Evolutionary conservation across 2,888 invertebrate species (phyloP).

Genomic region (Diplolepis rosae): DNA sequence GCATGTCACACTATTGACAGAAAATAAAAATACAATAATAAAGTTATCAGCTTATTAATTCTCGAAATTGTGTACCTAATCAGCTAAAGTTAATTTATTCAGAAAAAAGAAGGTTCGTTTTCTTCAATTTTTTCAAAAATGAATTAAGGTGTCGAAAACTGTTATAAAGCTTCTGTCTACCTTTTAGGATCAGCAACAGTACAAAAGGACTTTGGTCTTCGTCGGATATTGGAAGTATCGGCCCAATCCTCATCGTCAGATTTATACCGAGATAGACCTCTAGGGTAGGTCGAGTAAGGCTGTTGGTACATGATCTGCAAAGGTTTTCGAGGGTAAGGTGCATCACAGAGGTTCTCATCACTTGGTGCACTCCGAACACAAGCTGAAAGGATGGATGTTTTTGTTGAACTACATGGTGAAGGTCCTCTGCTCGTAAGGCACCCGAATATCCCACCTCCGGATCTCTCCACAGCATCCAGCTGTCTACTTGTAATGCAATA

Average conservation of each 20-base stretch:
- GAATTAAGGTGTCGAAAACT: no score
- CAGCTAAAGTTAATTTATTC: no score
- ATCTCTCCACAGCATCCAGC: slow-evolving; percentile 85
- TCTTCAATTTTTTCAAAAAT: no score
- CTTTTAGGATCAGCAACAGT: slow-evolving; percentile 83
- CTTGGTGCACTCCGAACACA: slow-evolving; percentile 91
- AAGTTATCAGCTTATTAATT: no score
- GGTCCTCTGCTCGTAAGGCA: slow-evolving; percentile 87
- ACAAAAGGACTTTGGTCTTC: slow-evolving; percentile 85
- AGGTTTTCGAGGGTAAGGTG: slow-evolving; percentile 82
- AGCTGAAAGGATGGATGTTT: slow-evolving; percentile 86
- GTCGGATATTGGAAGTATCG: slow-evolving; percentile 87
- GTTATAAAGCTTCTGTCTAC: slow-evolving; percentile 48
- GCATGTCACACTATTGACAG: no score
- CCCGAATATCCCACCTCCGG: slow-evolving; percentile 84
- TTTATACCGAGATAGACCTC: slow-evolving; percentile 58
- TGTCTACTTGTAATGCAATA: slow-evolving; percentile 95
- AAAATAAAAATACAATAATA: no score
- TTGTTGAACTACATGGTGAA: slow-evolving; percentile 78
- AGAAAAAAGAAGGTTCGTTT: no score
- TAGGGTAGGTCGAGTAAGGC: slow-evolving; percentile 66
- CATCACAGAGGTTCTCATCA: slow-evolving; percentile 90
- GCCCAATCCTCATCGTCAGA: slow-evolving; percentile 79
- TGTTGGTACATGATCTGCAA: slow-evolving; percentile 67
- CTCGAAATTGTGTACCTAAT: no score